Base-by-base conservation (phyloP, 1,140 invertebrate species). In the Cotesia typhae region DNA sequence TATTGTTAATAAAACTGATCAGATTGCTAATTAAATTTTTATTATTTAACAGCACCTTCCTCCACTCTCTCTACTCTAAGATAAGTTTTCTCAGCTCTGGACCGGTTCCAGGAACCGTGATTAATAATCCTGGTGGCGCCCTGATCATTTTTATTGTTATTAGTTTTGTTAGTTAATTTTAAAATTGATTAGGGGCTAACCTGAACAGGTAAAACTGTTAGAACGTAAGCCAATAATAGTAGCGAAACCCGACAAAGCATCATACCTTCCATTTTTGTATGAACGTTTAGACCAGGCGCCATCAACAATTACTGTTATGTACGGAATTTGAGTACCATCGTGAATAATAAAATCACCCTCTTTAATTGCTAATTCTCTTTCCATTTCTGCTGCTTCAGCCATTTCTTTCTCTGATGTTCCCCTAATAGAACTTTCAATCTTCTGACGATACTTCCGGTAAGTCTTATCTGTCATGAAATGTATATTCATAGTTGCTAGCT, bases 201-300 rank as follows among this genome's bases (percentile, higher is more conserved):
- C n/a, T n/a, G n/a, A n/a, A n/a, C n/a, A n/a, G n/a, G n/a, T n/a
- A n/a, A n/a, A n/a, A n/a, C n/a, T n/a, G n/a, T n/a, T n/a, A n/a
- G n/a, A n/a, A n/a, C n/a, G 67, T 35, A 67, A 65, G 2, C 85
- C 87, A 69, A 88, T 75, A 36, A 88, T 82, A 75, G 20, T 71
- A 80, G 57, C 52, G 68, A 71, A 67, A 17, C 79, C 80, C 47
- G 80, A 75, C n/a, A 71, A n/a, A 7, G 78, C 72, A 71, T 80
- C 69, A 68, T 70, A 76, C 36, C 57, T 75, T 35, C 60, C 64
- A 28, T 70, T 61, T 3, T 75, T 76, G 53, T 83, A 85, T 7
- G 78, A 79, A 59, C 83, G 68, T 68, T 81, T 83, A 1, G 60
- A 63, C 81, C 82, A 86, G 12, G 59, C 72, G 51, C 81, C 81